Evolutionary conservation across 2,888 invertebrate genomes (phyloP).

Genomic region (Cepaea hortensis): DNA sequence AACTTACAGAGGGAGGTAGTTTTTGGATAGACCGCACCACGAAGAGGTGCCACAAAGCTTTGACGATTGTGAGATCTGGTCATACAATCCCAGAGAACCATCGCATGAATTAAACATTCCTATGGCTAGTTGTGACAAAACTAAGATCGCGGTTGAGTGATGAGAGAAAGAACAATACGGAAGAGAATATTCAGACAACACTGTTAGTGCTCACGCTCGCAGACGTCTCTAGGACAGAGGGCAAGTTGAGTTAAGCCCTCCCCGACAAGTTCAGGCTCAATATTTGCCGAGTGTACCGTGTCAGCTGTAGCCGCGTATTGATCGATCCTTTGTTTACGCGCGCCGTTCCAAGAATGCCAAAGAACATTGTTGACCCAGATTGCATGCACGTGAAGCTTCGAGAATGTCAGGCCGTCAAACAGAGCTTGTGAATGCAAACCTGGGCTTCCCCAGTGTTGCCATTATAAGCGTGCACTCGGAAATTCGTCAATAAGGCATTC

Average conservation of each 20-base stretch:
- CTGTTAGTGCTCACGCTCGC: too few relatives aligned
- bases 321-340: not conserved
- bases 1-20: too few relatives aligned
- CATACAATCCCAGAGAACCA: too few relatives aligned
- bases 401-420: not conserved
- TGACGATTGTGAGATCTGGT: too few relatives aligned
- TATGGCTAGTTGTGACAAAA: too few relatives aligned
- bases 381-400: not conserved
- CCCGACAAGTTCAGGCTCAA: not conserved
- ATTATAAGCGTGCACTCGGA: too few relatives aligned
- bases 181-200: too few relatives aligned
- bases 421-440: not conserved
- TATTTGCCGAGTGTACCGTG: conserved; percentile 4
- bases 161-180: too few relatives aligned
- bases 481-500: not conserved
- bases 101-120: too few relatives aligned
- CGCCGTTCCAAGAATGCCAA: not conserved
- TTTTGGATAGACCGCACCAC: too few relatives aligned
- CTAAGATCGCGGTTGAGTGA: too few relatives aligned
- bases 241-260: not conserved
- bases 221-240: not conserved
- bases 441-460: not conserved
- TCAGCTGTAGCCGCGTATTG: conserved; percentile 15
- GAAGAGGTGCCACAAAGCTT: too few relatives aligned
- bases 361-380: conserved; percentile 13